Base-by-base conservation (phyloP, 2,888 invertebrate genomes). In the Taenaris catops region DNA sequence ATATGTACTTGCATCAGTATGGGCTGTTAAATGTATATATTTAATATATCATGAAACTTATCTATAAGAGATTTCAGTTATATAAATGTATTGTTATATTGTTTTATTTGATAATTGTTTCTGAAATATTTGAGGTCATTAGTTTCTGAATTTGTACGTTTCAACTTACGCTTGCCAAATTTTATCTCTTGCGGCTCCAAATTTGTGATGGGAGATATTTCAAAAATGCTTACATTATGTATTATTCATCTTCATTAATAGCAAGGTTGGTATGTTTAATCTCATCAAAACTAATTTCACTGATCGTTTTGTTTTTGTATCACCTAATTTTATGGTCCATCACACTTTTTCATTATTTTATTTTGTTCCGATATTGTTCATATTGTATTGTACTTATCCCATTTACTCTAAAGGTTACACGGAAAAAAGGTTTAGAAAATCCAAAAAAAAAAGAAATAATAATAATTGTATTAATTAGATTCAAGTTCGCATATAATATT, bases 371-470 rank as follows among this genome's bases (percentile, higher is more conserved):
- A 71, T 67, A 70, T 80, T 73, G 70, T 74, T 63, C 74, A 76
- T 78, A 63, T 69, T 78, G 63, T 84, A 83, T 78, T 80, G 81
- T 84, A 83, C 83, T 81, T 86, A 84, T 79, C 71, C 70, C 72
- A 81, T 78, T 76, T 74, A 79, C 68, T 63, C 72, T 81, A 81
- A 81, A 75, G 63, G 60, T 73, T 70, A 75, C 69, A 61, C 67
- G 64, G 58, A 72, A 64, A 60, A 57, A 54, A 52, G 38, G 35
- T 24, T 42, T 27, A 55, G 56, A 75, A 79, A 78, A 71, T 55
- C 41, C 28, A 64, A 63, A 80, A 79, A 79, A 80, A 78, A 69
- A 65, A 51, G n/a, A n/a, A n/a, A n/a, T n/a, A n/a, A n/a, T n/a
- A n/a, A n/a, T n/a, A n/a, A n/a, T 39, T 44, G 34, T 46, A 44